Conservation (phyloP, 2,888 invertebrate genomes). For the Neoscelio sp. region DNA sequence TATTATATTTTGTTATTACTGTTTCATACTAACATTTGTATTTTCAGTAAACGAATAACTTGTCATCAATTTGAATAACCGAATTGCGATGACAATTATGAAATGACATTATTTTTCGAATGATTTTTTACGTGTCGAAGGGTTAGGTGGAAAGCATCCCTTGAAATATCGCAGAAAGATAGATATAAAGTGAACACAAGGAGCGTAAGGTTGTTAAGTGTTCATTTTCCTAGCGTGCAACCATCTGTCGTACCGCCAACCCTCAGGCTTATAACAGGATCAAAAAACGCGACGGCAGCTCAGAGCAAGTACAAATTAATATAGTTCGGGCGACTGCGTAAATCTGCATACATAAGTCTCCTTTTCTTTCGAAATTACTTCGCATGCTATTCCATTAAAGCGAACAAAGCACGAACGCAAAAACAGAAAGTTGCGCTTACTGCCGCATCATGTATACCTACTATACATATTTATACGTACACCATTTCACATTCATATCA, state of each 20-base stretch:
- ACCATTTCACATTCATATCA: slow-evolving; percentile 52
- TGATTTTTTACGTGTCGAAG: slow-evolving; percentile 61
- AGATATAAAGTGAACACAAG: slow-evolving; percentile 63
- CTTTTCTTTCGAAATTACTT: slow-evolving; percentile 67
- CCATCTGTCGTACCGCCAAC: slow-evolving; percentile 67
- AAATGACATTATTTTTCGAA: slow-evolving; percentile 17
- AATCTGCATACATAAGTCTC: slow-evolving; percentile 68
- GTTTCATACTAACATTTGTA: no score
- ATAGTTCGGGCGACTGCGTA: slow-evolving; percentile 69
- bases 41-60: slow-evolving; percentile 2
- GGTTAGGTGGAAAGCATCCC: slow-evolving; percentile 49
- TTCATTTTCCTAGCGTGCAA: slow-evolving; percentile 67
- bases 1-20: no score
- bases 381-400: slow-evolving; percentile 66
- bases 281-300: slow-evolving; percentile 69
- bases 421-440: slow-evolving; percentile 64
- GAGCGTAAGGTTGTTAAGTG: slow-evolving; percentile 68
- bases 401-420: slow-evolving; percentile 58
- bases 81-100: slow-evolving; percentile 46
- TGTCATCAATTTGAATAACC: slow-evolving; percentile 27
- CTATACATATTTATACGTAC: slow-evolving; percentile 47
- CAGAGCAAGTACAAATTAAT: slow-evolving; percentile 69
- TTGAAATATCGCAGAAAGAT: slow-evolving; percentile 62
- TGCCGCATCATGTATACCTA: slow-evolving; percentile 51
- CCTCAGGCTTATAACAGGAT: slow-evolving; percentile 69